Percentiles rank a stretch among this genome's conserved stretches.
These are phyloP conservation scores for Heliconius hermathena DNA, from an alignment of 1,140 invertebrate species.

Conservation along the genomic window DNA sequence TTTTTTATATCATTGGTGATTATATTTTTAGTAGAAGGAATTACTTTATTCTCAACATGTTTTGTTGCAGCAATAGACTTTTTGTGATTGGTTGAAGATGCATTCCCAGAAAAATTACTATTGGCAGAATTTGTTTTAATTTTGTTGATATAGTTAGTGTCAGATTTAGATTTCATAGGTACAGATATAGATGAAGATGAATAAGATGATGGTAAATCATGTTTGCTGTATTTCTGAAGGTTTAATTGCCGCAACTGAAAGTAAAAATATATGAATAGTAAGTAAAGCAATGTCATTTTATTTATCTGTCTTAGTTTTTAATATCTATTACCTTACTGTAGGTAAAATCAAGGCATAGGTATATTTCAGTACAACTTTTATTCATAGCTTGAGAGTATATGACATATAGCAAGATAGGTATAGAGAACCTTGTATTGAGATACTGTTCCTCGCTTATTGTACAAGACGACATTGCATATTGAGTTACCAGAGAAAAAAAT, in stretches of 20 bases:
- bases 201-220: constrained; percentile 34
- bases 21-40: not conserved
- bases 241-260: constrained; percentile 69
- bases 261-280: constrained; percentile 24
- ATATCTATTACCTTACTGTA: no score
- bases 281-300: not conserved
- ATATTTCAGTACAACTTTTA: no score
- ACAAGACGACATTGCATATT: no score
- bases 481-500: no score
- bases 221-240: constrained; percentile 66
- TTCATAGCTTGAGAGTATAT: no score
- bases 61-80: not conserved
- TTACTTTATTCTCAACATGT: not conserved
- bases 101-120: constrained; percentile 43
- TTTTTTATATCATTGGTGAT: constrained; percentile 17
- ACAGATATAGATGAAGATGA: constrained; percentile 15
- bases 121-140: constrained; percentile 35
- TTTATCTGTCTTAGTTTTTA: no score
- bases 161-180: constrained; percentile 25
- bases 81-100: not conserved
- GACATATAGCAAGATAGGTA: no score
- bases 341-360: no score
- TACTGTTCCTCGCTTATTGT: no score
- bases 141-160: constrained; percentile 8
- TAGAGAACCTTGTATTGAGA: no score